Evolutionary conservation across 2,797 vertebrate species (phyloP), one percentile per base, ranked within the genome.

Genomic region (Microchirus variegatus): DNA sequence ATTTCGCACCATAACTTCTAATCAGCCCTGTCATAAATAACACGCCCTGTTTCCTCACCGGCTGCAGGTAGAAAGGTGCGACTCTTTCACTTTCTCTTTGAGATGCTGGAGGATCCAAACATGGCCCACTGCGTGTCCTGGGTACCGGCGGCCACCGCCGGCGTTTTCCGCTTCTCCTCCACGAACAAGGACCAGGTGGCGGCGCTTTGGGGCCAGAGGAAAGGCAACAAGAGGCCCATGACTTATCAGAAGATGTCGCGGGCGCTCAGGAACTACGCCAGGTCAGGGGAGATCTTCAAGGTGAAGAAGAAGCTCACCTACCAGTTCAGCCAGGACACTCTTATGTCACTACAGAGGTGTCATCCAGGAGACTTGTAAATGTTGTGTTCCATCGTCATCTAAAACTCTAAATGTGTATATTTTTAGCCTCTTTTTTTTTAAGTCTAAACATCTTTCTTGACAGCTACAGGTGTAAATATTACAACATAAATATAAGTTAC

Each of bases 221-320:
- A 95, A 50, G 93, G 93, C 54, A 94, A 95, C 87, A 89, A 90
- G 74, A 91, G 90, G 74, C 92, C 88, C 10, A 94, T 95, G 93
- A 95, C 93, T 10, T 95, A 94, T 82, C 93, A 95, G 86, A 95
- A 95, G 82, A 94, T 95, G 93, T 93, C 93, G 31, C 85, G 93
- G 0, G 94, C 94, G n/a, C 83, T 95, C n/a, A 87, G 93, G 82
- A 95, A 94, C 86, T 94, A 94, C 6, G 79, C 87, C 5, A 87
- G 82, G 16, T 93, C 93, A 0, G 94, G 94, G 5, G 91, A 94
- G 79, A 94, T 95, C 71, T 80, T 93, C 77, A 95, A 94, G 76
- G 94, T 95, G 80, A 93, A 94, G 77, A 92, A 88, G 82, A 95
- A 94, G 82, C 90, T 94, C 63, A 94, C 92, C 44, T 94, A 94